Evolutionary conservation across 2,888 invertebrate species (phyloP), one percentile per base, ranked within the genome.

Genomic region (Dryobotodes eremita): DNA sequence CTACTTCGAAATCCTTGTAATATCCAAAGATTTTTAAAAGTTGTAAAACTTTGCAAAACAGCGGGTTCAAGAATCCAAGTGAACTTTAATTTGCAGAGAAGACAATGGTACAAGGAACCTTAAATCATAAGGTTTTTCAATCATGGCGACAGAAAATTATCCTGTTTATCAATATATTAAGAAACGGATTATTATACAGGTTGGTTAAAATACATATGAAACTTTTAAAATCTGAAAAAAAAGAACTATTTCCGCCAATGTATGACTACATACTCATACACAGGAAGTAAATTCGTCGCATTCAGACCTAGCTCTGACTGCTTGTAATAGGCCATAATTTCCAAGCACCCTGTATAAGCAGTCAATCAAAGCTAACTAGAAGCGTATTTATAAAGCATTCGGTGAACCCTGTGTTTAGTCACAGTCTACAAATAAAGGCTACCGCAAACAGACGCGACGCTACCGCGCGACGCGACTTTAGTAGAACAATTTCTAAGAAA

Each of bases 371-470:
- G 79, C 20, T 79, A 82, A 85, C 82, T 79, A 85, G 82, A 82
- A 85, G 23, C 80, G 80, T 84, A 84, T 86, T 83, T 83, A 83
- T 78, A 86, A 57, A 53, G 53, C 65, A 81, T 86, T 89, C 88
- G 69, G 74, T 80, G 86, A 89, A 89, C 77, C 74, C 79, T 71
- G 79, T 84, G 83, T 89, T 88, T 89, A 89, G 88, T 89, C 89
- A 89, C 48, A 20, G 57, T 66, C 86, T 76, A 77, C 71, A 88
- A 89, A 89, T 89, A 89, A 36, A 36, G 31, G 31, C 31, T 36
- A 1, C 31, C 1, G 31, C 31, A 36, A 36, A 36, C 31, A 36
- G 31, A 2, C 31, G 31, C 31, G 31, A 36, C 31, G 3, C 31
- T 36, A 36, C 31, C 31, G 31, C 31, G 31, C 31, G 31, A 36